Percentiles rank a stretch among this genome's conserved stretches.
These are phyloP conservation scores for Dipodomys stephensi DNA, from an alignment of 2,113 vertebrate genomes.

Conservation along the genomic window DNA sequence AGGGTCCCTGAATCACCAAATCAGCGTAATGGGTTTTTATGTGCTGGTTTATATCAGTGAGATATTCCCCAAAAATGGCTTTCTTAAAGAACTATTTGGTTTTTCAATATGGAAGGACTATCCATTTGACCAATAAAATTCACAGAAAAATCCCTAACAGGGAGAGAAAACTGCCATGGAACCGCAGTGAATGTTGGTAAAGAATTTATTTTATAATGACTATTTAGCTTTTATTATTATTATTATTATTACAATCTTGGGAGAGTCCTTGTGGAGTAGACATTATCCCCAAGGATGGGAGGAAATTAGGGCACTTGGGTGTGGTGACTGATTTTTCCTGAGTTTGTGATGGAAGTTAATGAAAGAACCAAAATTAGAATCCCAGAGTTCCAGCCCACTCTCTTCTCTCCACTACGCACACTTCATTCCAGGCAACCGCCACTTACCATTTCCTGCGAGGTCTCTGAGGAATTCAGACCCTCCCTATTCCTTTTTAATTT, in stretches of 20 bases:
- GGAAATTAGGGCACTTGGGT: slow-evolving; percentile 49
- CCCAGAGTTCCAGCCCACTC: slow-evolving; percentile 28
- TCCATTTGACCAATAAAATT: slow-evolving; percentile 34
- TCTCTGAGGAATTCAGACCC: slow-evolving; percentile 44
- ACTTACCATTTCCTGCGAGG: slow-evolving; percentile 54
- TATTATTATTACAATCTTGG: neutral
- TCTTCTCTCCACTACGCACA: neutral
- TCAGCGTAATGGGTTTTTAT: slow-evolving; percentile 45
- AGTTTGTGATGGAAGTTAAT: slow-evolving; percentile 50
- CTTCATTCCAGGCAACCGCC: neutral
- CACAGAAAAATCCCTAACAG: neutral
- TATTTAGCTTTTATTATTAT: neutral
- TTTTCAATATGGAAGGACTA: slow-evolving; percentile 46
- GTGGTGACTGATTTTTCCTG: slow-evolving; percentile 68
- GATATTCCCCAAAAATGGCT: neutral
- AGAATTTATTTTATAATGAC: slow-evolving; percentile 1
- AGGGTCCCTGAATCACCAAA: slow-evolving; percentile 49
- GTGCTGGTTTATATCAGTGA: slow-evolving; percentile 42
- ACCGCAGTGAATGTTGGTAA: neutral
- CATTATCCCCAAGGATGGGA: slow-evolving; percentile 3
- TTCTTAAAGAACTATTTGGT: slow-evolving; percentile 32
- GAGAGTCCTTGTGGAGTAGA: neutral
- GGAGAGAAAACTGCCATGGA: neutral
- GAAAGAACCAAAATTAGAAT: slow-evolving; percentile 71
- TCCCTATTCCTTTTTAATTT: slow-evolving; percentile 54